phyloP scores from a whole-genome alignment of 2,888 invertebrate genomes.

The Harmothoe impar region DNA sequence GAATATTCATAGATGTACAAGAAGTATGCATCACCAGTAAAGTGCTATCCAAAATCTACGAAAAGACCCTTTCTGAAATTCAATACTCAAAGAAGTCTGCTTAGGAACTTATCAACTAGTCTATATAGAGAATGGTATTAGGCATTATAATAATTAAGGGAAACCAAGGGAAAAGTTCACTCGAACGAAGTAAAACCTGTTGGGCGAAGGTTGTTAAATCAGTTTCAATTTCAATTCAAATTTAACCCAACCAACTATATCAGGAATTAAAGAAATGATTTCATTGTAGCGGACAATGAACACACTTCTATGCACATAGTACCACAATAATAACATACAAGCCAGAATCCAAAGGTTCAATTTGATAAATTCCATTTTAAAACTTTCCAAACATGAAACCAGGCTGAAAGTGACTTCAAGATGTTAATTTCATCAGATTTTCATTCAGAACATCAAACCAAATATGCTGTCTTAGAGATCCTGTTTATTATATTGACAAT shows the following conservation, averaged over 20 bases:
- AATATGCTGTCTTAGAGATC: constrained; percentile 52
- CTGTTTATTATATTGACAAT: constrained; percentile 1
- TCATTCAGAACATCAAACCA: background rate
- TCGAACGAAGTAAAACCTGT: constrained; percentile 46
- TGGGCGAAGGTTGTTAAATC: background rate
- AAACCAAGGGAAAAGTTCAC: constrained; percentile 53
- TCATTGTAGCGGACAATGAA: constrained; percentile 11
- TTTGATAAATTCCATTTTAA: background rate
- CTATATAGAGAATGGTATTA: background rate
- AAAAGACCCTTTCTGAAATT: constrained; percentile 1
- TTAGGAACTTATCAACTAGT: constrained; percentile 1
- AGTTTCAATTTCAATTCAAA: constrained; percentile 16
- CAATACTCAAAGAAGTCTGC: background rate
- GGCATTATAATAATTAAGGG: background rate
- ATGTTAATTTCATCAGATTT: constrained; percentile 34
- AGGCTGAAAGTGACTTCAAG: constrained; percentile 44
- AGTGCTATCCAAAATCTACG: background rate
- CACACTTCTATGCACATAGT: background rate
- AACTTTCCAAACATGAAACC: constrained; percentile 30
- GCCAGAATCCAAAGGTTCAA: background rate
- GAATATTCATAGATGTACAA: constrained; percentile 22
- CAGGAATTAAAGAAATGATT: background rate
- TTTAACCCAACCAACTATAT: constrained; percentile 5
- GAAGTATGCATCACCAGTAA: constrained; percentile 12
- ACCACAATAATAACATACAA: constrained; percentile 7